These are phyloP conservation scores for Eudemis profundana DNA, from an alignment of 2,888 invertebrate genomes.

Conservation along the genomic window DNA sequence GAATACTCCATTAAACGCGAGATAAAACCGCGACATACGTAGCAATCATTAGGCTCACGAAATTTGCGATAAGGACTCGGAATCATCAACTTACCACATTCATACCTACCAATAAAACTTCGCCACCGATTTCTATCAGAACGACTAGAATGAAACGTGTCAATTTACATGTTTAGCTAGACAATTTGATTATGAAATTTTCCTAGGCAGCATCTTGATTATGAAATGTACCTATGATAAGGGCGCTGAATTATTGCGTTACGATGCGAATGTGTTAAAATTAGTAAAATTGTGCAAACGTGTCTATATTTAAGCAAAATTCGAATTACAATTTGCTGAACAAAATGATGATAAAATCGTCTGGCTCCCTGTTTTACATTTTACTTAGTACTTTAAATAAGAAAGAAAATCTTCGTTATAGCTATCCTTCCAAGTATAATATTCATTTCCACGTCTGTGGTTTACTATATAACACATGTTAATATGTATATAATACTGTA, in stretches of 20 bases:
- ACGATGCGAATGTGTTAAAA: neutral
- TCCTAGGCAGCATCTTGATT: neutral
- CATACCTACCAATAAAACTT: neutral
- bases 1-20: slow-evolving; percentile 74
- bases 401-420: too few relatives aligned
- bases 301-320: neutral
- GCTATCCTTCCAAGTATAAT: too few relatives aligned
- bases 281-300: neutral
- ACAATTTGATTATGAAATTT: slow-evolving; percentile 12
- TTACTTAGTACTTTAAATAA: too few relatives aligned
- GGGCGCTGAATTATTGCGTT: neutral
- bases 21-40: slow-evolving; percentile 74
- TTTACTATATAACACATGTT: neutral
- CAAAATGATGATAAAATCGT: too few relatives aligned
- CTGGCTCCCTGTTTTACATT: too few relatives aligned
- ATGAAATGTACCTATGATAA: slow-evolving; percentile 10
- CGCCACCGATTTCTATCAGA: neutral
- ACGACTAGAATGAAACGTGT: neutral
- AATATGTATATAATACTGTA: neutral
- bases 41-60: slow-evolving; percentile 60
- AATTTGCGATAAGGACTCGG: slow-evolving; percentile 65
- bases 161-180: neutral
- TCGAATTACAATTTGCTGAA: too few relatives aligned
- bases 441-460: too few relatives aligned
- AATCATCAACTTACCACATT: slow-evolving; percentile 17